These are phyloP conservation scores for Holothuria scabra DNA, from an alignment of 53 echinoderm and acorn worm genomes.

Conservation along the genomic window DNA sequence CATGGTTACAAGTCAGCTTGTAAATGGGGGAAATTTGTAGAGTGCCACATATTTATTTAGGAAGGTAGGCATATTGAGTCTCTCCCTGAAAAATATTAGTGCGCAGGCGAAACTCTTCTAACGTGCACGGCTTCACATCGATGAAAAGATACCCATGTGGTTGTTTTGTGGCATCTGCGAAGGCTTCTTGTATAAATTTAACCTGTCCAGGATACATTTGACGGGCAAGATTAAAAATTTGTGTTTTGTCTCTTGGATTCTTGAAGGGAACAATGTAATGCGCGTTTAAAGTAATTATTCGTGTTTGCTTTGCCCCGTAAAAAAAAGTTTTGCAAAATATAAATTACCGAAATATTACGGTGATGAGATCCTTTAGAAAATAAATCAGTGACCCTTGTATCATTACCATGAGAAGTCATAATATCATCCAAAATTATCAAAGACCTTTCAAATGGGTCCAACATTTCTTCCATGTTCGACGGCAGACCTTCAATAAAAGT, in stretches of 20 bases:
- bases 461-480: constrained; percentile 48
- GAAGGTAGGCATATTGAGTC: no score
- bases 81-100: constrained; percentile 43
- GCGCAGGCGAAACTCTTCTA: constrained; percentile 49
- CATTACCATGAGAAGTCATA: constrained; percentile 61
- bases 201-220: constrained; percentile 77
- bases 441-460: constrained; percentile 56
- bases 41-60: no score
- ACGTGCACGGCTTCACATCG: background rate
- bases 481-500: constrained; percentile 77
- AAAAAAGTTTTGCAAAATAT: constrained; percentile 75
- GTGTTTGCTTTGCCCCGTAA: constrained; percentile 73
- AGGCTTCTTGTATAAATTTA: constrained; percentile 73
- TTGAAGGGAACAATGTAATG: constrained; percentile 81
- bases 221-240: constrained; percentile 69
- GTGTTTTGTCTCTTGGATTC: constrained; percentile 75
- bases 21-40: background rate
- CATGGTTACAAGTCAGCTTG: background rate
- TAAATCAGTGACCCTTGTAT: constrained; percentile 62
- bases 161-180: constrained; percentile 49
- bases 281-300: constrained; percentile 81
- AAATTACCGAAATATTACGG: constrained; percentile 77
- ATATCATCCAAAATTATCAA: constrained; percentile 75
- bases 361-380: constrained; percentile 87
- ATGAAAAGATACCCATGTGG: constrained; percentile 61